Conservation (phyloP, 1,140 invertebrate genomes). For the Drosophila erecta region DNA sequence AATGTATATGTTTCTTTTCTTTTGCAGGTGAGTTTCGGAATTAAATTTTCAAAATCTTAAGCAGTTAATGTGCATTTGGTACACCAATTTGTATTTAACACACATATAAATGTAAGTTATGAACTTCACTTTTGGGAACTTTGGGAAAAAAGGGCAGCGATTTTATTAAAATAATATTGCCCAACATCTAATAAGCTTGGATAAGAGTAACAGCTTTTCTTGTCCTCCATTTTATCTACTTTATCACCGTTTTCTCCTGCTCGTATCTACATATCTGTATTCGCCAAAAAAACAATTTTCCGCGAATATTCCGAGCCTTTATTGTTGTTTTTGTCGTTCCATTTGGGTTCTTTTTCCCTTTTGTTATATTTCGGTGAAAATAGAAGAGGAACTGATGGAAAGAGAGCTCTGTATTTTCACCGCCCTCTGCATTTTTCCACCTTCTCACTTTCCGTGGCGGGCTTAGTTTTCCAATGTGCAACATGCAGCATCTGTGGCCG, state of each 20-base stretch:
- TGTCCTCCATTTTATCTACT: background rate
- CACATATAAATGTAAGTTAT: too few species aligned
- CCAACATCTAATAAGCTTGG: too few species aligned
- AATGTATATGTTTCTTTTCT: constrained; percentile 10
- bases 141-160: too few species aligned
- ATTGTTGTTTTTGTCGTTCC: constrained; percentile 15
- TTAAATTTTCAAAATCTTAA: background rate
- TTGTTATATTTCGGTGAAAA: constrained; percentile 23
- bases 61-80: too few species aligned
- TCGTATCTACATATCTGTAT: constrained; percentile 10
- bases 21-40: constrained; percentile 61
- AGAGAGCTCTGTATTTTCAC: constrained; percentile 15
- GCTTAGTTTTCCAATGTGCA: constrained; percentile 71
- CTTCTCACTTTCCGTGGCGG: constrained; percentile 45
- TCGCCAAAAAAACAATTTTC: background rate
- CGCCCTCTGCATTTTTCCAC: constrained; percentile 14
- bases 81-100: too few species aligned
- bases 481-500: constrained; percentile 45
- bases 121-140: too few species aligned
- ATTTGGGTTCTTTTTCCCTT: background rate
- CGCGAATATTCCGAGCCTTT: constrained; percentile 5
- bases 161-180: background rate
- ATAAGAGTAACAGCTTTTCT: background rate
- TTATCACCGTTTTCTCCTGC: background rate
- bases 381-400: background rate